phyloP scores from a whole-genome alignment of 1,140 invertebrate species.

The Andricus grossulariae region DNA sequence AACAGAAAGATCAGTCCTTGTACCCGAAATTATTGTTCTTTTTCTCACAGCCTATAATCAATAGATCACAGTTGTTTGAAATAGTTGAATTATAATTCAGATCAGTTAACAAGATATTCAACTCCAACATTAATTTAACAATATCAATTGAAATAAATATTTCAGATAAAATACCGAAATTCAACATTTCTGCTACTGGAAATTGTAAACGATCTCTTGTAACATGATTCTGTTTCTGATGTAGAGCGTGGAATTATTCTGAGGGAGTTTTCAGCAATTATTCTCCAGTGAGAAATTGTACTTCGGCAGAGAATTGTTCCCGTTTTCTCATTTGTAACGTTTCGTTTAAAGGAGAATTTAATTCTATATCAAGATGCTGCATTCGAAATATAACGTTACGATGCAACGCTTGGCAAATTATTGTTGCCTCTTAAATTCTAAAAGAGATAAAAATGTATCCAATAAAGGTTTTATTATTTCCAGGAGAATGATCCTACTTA shows the following conservation, averaged over 20 bases:
- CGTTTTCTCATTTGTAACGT: conserved; percentile 10
- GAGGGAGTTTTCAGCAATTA: conserved; percentile 17
- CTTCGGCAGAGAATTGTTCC: conserved; percentile 1
- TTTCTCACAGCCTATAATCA: neutral
- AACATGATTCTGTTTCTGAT: too few relatives aligned
- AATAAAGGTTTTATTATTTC: too few relatives aligned
- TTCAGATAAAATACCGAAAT: too few relatives aligned
- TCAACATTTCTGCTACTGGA: too few relatives aligned
- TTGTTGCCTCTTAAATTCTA: too few relatives aligned
- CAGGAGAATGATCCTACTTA: too few relatives aligned
- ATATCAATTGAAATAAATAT: too few relatives aligned
- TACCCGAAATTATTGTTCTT: neutral
- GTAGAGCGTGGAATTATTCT: neutral
- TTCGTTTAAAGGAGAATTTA: conserved; percentile 19
- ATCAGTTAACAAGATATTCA: too few relatives aligned
- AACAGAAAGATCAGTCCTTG: neutral
- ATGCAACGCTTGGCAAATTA: neutral
- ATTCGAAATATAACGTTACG: neutral
- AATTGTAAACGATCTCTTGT: too few relatives aligned
- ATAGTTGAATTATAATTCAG: too few relatives aligned
- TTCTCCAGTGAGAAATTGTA: neutral
- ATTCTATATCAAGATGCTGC: neutral
- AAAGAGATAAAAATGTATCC: too few relatives aligned
- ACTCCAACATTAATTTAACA: too few relatives aligned
- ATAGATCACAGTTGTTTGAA: neutral